Conservation (phyloP, 2,888 invertebrate genomes). For the Molanna angustata region DNA sequence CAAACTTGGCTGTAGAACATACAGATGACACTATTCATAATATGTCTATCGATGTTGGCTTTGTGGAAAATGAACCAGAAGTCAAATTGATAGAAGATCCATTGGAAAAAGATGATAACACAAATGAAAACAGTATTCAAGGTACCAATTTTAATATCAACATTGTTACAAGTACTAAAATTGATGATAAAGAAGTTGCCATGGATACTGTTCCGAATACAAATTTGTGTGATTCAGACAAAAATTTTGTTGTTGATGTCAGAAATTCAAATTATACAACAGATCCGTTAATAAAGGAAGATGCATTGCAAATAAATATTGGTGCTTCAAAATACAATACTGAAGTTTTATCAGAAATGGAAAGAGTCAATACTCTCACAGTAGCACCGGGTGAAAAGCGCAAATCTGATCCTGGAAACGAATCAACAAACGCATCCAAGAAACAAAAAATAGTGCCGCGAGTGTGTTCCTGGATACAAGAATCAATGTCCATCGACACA, state of each 20-base stretch:
- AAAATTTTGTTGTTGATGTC: no score
- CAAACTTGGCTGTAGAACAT: no score
- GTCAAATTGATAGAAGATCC: neutral
- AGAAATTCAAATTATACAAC: no score
- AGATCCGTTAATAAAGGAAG: neutral
- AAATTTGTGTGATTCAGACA: neutral
- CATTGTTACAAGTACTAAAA: neutral
- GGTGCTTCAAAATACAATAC: neutral
- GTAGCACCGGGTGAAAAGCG: slow-evolving; percentile 10
- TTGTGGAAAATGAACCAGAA: neutral
- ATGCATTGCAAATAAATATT: neutral
- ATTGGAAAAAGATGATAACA: neutral
- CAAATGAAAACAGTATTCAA: neutral
- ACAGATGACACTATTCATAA: no score
- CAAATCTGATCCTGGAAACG: slow-evolving; percentile 13
- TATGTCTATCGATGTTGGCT: neutral
- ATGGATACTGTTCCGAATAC: neutral
- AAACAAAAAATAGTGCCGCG: slow-evolving; percentile 16
- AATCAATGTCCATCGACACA: slow-evolving; percentile 1
- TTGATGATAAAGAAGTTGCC: neutral
- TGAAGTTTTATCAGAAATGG: neutral
- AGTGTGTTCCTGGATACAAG: slow-evolving; percentile 18
- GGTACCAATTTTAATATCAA: neutral
- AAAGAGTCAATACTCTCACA: neutral
- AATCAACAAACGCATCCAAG: slow-evolving; percentile 8